These are phyloP conservation scores for Ondatra zibethicus DNA, from an alignment of 2,113 vertebrate species.

Conservation along the genomic window DNA sequence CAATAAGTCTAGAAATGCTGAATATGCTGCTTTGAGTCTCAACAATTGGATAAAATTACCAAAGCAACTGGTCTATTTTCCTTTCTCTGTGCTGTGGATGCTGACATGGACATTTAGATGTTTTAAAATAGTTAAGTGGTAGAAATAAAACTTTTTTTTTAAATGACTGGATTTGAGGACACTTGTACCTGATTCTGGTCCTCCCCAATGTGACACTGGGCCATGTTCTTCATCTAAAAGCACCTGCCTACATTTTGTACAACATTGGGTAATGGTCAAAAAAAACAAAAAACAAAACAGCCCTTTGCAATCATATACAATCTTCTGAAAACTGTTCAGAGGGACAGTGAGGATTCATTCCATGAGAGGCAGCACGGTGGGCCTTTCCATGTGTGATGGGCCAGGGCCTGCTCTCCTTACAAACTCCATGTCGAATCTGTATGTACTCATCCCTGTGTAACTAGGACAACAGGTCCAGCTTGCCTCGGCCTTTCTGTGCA, in stretches of 20 bases:
- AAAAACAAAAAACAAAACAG: not conserved
- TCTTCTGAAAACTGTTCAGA: not conserved
- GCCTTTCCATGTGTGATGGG: not conserved
- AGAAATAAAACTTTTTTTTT: not conserved
- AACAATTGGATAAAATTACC: not conserved
- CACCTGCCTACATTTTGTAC: not conserved
- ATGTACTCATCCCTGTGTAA: not conserved
- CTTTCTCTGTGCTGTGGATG: not conserved
- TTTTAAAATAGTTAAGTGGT: conserved; percentile 14
- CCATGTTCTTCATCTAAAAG: not conserved
- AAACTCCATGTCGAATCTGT: not conserved
- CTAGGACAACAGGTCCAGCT: not conserved
- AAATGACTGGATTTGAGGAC: not conserved
- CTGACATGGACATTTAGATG: not conserved
- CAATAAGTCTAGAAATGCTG: not conserved
- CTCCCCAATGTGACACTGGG: not conserved
- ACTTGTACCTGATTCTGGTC: not conserved
- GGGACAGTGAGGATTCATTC: not conserved
- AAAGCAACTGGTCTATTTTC: not conserved
- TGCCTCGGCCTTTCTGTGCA: not conserved
- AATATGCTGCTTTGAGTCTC: not conserved
- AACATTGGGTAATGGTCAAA: not conserved
- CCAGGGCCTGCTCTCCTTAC: not conserved
- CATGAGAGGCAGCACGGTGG: not conserved
- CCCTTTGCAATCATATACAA: not conserved